Evolutionary conservation across 2,888 invertebrate genomes (phyloP).

Genomic region (Chouioia cunea): DNA sequence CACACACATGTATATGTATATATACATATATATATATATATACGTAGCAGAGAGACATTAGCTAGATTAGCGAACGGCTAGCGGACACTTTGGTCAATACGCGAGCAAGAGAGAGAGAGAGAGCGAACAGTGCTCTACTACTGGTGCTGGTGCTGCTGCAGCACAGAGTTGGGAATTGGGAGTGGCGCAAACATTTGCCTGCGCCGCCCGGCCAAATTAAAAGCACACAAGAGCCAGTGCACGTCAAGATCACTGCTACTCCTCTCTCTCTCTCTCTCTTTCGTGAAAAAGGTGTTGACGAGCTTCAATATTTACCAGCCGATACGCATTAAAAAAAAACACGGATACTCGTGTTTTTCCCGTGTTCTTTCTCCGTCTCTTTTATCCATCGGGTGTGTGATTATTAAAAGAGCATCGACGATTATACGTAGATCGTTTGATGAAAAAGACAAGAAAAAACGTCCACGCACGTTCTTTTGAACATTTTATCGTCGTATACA

Average conservation of each 20-base stretch:
- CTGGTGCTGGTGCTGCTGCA: too few relatives aligned
- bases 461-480: too few relatives aligned
- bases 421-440: too few relatives aligned
- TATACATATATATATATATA: too few relatives aligned
- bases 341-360: too few relatives aligned
- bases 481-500: too few relatives aligned
- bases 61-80: constrained; percentile 54
- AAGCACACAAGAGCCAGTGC: constrained; percentile 65
- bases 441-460: too few relatives aligned
- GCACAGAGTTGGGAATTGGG: constrained; percentile 56
- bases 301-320: background rate
- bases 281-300: constrained; percentile 25
- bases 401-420: constrained; percentile 24
- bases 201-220: constrained; percentile 68
- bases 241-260: constrained; percentile 54
- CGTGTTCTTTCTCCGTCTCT: constrained; percentile 2
- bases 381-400: background rate
- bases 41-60: constrained; percentile 57
- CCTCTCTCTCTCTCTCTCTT: background rate
- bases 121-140: constrained; percentile 59
- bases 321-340: constrained; percentile 2
- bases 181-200: constrained; percentile 69
- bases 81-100: constrained; percentile 56
- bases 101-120: constrained; percentile 51
- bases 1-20: too few relatives aligned